Evolutionary conservation across 2,888 invertebrate genomes (phyloP).

Genomic region (Sympetrum striolatum): DNA sequence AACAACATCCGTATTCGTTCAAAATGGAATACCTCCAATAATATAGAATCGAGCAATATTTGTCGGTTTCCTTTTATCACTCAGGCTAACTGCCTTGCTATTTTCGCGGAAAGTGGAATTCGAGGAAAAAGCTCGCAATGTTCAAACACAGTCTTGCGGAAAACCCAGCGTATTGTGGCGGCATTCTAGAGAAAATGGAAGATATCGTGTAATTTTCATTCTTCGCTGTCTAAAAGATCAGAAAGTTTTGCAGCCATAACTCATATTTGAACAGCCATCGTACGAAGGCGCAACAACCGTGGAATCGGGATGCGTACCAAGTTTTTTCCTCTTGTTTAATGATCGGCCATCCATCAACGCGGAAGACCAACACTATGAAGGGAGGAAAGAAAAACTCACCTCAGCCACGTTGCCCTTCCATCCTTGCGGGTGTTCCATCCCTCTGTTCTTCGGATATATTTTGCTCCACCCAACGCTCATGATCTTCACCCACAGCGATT

Average conservation of each 20-base stretch:
- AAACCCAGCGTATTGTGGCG: no score
- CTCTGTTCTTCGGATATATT: neutral
- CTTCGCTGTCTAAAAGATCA: no score
- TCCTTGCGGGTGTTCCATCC: neutral
- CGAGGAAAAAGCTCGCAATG: no score
- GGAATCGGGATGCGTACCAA: neutral
- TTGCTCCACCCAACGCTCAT: neutral
- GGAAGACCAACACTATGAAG: neutral
- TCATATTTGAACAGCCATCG: neutral
- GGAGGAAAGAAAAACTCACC: neutral
- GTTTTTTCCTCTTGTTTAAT: neutral
- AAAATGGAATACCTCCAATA: no score
- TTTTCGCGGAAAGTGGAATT: no score
- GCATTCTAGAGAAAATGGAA: no score
- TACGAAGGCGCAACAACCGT: neutral
- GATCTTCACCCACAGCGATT: neutral
- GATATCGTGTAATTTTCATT: no score
- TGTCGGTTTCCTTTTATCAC: no score
- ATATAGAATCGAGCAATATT: no score
- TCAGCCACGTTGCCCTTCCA: neutral
- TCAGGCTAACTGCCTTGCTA: no score
- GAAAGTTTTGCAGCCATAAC: neutral
- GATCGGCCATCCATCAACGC: neutral
- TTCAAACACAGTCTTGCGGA: no score
- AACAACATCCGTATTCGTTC: no score